Percentiles rank a stretch among this genome's conserved stretches.
Evolutionary conservation across 2,113 vertebrate species (phyloP).

Genomic region (Brienomyrus brachyistius): DNA sequence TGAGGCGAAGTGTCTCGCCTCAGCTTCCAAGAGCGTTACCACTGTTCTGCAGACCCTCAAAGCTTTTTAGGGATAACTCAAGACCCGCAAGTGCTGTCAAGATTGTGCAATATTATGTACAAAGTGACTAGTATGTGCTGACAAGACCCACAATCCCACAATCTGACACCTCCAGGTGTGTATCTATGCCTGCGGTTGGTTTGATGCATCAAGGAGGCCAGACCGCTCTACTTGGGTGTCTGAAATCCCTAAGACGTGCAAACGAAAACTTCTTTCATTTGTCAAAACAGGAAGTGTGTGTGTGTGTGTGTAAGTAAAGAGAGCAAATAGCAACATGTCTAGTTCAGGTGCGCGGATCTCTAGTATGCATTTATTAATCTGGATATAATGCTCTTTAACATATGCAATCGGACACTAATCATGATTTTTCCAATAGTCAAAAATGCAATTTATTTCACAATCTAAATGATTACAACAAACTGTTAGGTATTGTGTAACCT

Average conservation of each 20-base stretch:
- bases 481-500: background rate
- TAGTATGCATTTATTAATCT: background rate
- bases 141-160: background rate
- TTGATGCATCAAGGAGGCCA: background rate
- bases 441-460: background rate
- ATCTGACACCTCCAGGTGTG: background rate
- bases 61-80: background rate
- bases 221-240: background rate
- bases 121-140: background rate
- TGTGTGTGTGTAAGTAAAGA: background rate
- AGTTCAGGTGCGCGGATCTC: background rate
- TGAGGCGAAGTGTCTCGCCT: background rate
- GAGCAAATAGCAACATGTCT: background rate
- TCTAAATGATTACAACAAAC: background rate
- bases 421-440: background rate
- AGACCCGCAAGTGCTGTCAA: background rate
- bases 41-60: background rate
- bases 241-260: background rate
- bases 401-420: background rate
- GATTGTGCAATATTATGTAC: background rate
- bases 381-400: background rate
- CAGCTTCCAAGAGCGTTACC: background rate
- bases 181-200: background rate
- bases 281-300: background rate
- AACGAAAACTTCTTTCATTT: background rate